Evolutionary conservation across 2,113 vertebrate species (phyloP), one percentile per base, ranked within the genome.

Genomic region (Fregetta grallaria): DNA sequence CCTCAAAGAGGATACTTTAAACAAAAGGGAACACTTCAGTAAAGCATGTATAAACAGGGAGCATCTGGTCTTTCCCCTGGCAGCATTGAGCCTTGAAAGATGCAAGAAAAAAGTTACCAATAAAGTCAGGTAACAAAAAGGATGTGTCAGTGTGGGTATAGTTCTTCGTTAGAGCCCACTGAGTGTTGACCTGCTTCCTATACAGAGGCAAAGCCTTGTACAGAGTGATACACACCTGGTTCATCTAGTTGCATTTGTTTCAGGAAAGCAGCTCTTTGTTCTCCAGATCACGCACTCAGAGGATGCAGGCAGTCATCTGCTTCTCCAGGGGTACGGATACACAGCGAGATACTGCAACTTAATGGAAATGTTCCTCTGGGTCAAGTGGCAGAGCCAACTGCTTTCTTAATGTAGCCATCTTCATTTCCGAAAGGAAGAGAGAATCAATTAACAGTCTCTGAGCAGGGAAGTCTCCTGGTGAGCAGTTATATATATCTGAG

Each of bases 281-380:
- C 77, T 63, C 34, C 17, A 42, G 23, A 9, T 27, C 59, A 36
- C 10, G 36, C 2, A 1, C 74, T 30, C 18, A 4, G 36, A 58
- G 30, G n/a, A 38, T 29, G n/a, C 65, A 73, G 66, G 74, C 72
- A 92, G 44, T n/a, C 78, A 25, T 27, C 82, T 72, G 52, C 79
- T 88, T 42, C 91, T 68, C 82, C 88, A 30, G 91, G 76, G 91
- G 65, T 7, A 15, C 2, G 2, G 40, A 40, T 29, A 40, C 30
- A 11, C 77, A 67, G 73, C 32, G 2, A 79, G 45, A 49, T 12
- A 44, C 76, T 12, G 17, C 53, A 44, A 4, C 73, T 90, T 95
- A 95, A 94, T 97, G 85, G 85, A 96, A 94, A 13, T 1, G 44
- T n/a, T 90, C 87, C 87, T 96, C 56, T 63, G 86, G 89, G 89